Evolutionary conservation across 2,797 vertebrate species (phyloP).

Genomic region (Characodon lateralis): DNA sequence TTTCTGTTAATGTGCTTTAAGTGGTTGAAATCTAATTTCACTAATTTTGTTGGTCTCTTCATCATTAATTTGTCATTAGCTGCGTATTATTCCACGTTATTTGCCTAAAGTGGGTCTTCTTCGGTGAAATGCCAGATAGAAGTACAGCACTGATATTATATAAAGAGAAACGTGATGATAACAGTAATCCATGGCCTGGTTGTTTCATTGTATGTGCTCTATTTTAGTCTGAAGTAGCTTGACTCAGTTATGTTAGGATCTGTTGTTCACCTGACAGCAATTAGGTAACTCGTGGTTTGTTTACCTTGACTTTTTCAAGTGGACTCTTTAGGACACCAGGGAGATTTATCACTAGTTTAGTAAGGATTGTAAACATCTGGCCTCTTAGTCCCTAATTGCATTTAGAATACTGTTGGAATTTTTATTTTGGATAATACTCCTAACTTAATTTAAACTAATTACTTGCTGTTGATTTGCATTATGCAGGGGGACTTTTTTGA

Average conservation of each 20-base stretch:
- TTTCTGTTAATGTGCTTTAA: slow-evolving; percentile 72
- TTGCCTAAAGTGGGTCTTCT: slow-evolving; percentile 61
- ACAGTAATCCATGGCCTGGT: slow-evolving; percentile 44
- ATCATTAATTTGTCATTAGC: slow-evolving; percentile 67
- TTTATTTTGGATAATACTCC: slow-evolving; percentile 81
- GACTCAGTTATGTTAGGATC: slow-evolving; percentile 14
- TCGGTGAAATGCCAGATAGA: slow-evolving; percentile 55
- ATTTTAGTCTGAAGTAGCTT: slow-evolving; percentile 7
- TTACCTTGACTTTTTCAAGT: slow-evolving; percentile 51
- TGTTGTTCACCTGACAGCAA: slow-evolving; percentile 61
- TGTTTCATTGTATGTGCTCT: slow-evolving; percentile 1
- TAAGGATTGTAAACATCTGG: slow-evolving; percentile 67
- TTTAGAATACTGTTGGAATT: slow-evolving; percentile 75
- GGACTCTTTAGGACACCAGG: slow-evolving; percentile 43
- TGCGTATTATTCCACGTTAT: slow-evolving; percentile 51
- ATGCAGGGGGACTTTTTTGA: slow-evolving; percentile 62
- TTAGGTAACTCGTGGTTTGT: slow-evolving; percentile 53
- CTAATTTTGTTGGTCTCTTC: slow-evolving; percentile 60
- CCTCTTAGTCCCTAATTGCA: slow-evolving; percentile 69
- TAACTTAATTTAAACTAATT: slow-evolving; percentile 77
- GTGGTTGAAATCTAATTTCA: slow-evolving; percentile 70
- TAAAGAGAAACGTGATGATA: slow-evolving; percentile 49
- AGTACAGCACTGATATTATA: slow-evolving; percentile 43
- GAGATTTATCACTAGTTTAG: slow-evolving; percentile 55
- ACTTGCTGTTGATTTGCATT: slow-evolving; percentile 76